phyloP scores from a whole-genome alignment of 1,140 invertebrate genomes.

The Paralvinella palmiformis region DNA sequence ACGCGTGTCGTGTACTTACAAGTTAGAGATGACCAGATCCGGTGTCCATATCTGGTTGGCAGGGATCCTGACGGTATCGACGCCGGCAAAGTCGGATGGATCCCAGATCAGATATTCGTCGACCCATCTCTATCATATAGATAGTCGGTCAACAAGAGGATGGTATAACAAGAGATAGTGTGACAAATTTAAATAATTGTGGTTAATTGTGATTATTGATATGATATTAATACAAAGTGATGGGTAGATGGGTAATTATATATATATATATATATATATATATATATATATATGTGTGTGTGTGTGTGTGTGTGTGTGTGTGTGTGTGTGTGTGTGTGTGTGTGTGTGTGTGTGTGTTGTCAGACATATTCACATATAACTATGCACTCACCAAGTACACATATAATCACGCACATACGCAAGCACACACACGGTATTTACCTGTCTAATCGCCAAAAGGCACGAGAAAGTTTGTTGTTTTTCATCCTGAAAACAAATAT shows the following conservation, averaged over 20 bases:
- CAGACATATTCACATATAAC: constrained; percentile 10
- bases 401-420: constrained; percentile 7
- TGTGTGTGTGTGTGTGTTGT: constrained; percentile 9
- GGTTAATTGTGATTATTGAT: background rate
- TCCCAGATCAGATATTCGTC: constrained; percentile 49
- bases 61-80: constrained; percentile 43
- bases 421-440: constrained; percentile 14
- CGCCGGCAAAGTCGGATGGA: constrained; percentile 36
- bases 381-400: no score
- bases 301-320: background rate
- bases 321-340: background rate
- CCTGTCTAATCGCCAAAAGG: constrained; percentile 22
- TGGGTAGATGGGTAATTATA: background rate
- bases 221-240: background rate
- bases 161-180: constrained; percentile 12
- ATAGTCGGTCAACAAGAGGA: background rate
- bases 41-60: constrained; percentile 47
- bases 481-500: constrained; percentile 24
- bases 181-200: background rate
- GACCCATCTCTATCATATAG: constrained; percentile 34
- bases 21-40: constrained; percentile 51
- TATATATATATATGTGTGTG: background rate
- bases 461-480: constrained; percentile 24
- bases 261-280: background rate
- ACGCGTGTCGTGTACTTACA: constrained; percentile 37